Percentiles rank a stretch among this genome's conserved stretches.
These are phyloP conservation scores for Eurosta solidaginis DNA, from an alignment of 1,140 invertebrate species.

Conservation along the genomic window DNA sequence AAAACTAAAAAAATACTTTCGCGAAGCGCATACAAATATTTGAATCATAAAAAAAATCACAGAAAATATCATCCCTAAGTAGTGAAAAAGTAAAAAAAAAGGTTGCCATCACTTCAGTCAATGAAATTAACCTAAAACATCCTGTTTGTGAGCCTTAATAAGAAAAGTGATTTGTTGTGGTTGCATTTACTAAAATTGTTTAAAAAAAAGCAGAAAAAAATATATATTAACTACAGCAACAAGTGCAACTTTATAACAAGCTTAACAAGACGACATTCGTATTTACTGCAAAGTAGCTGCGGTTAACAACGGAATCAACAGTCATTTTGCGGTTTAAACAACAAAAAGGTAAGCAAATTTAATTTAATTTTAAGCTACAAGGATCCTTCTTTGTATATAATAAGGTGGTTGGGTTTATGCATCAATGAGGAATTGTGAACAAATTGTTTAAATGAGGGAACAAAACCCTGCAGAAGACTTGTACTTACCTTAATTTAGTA, in stretches of 20 bases:
- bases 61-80: not conserved
- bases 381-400: not conserved
- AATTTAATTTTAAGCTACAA: not conserved
- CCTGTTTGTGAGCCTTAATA: not conserved
- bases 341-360: constrained; percentile 4
- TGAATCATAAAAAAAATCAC: too few relatives aligned
- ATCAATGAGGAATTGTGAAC: not conserved
- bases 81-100: not conserved
- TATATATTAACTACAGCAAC: not conserved
- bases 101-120: too few relatives aligned
- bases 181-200: not conserved
- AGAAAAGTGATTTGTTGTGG: constrained; percentile 16
- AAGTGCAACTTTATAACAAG: too few relatives aligned
- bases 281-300: not conserved
- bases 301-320: not conserved
- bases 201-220: not conserved
- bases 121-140: constrained; percentile 15
- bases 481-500: too few relatives aligned
- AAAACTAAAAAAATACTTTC: too few relatives aligned
- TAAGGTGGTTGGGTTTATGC: not conserved
- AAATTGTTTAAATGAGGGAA: not conserved
- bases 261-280: not conserved
- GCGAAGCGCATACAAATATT: too few relatives aligned
- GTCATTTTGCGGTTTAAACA: not conserved
- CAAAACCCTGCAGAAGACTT: too few relatives aligned